Conservation (phyloP, 2,888 invertebrate genomes). For the Drosophila lacicola region DNA sequence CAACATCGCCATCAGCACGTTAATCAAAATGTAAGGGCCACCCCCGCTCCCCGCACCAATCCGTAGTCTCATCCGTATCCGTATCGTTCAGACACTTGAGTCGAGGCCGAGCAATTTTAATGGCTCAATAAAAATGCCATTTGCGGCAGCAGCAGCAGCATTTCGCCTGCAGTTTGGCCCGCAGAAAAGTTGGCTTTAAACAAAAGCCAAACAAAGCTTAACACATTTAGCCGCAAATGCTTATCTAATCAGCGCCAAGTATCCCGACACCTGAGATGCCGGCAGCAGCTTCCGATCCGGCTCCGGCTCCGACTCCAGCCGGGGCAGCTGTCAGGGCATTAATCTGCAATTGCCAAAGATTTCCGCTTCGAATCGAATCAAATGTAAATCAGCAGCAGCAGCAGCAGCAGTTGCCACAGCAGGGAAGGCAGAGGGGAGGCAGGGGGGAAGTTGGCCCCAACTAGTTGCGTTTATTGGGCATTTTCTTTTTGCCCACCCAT, state of each 20-base stretch:
- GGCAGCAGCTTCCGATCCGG: slow-evolving; percentile 31
- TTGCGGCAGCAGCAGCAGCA: slow-evolving; percentile 62
- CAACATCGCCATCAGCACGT: slow-evolving; percentile 74
- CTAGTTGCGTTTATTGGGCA: slow-evolving; percentile 68
- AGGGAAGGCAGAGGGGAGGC: slow-evolving; percentile 1
- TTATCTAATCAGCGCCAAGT: slow-evolving; percentile 83
- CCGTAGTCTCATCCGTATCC: slow-evolving; percentile 34
- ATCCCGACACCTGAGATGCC: slow-evolving; percentile 84
- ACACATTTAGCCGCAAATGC: slow-evolving; percentile 80
- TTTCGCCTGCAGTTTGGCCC: slow-evolving; percentile 51
- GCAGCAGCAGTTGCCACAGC: slow-evolving; percentile 12
- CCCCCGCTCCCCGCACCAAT: slow-evolving; percentile 8
- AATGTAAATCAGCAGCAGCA: slow-evolving; percentile 69
- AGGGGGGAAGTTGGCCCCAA: slow-evolving; percentile 55
- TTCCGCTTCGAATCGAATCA: slow-evolving; percentile 78
- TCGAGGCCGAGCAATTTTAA: slow-evolving; percentile 81
- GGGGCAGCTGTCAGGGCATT: slow-evolving; percentile 80
- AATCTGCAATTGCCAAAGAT: slow-evolving; percentile 84
- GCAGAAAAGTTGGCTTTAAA: slow-evolving; percentile 74
- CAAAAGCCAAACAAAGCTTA: slow-evolving; percentile 79
- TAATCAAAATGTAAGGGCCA: slow-evolving; percentile 82
- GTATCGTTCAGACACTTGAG: slow-evolving; percentile 59
- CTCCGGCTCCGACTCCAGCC: slow-evolving; percentile 25
- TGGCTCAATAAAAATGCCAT: slow-evolving; percentile 85
- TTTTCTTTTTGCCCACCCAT: slow-evolving; percentile 76